Conservation (phyloP, 2,888 invertebrate genomes). For the Hyles lineata region DNA sequence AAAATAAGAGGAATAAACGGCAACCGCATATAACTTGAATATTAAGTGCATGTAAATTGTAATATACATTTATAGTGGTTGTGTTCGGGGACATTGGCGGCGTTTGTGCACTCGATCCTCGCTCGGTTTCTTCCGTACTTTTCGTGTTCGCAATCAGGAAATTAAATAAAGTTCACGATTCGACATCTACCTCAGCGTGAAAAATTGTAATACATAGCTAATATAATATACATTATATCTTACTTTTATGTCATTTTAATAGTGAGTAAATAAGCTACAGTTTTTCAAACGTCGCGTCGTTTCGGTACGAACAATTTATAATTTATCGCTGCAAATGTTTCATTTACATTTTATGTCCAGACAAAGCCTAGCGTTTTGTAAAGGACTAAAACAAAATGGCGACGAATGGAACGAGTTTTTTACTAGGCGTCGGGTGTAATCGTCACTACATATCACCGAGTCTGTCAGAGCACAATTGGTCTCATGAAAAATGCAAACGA, state of each 20-base stretch:
- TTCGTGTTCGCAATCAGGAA: constrained; percentile 69
- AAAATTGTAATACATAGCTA: constrained; percentile 2
- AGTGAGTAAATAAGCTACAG: not conserved
- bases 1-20: not conserved
- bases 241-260: not conserved
- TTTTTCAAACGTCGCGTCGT: no score
- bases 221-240: not conserved
- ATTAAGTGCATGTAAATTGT: constrained; percentile 17
- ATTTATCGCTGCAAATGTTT: not conserved
- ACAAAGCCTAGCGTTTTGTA: constrained; percentile 1
- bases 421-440: constrained; percentile 5
- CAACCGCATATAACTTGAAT: constrained; percentile 8
- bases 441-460: constrained; percentile 36
- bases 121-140: constrained; percentile 56
- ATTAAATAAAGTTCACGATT: constrained; percentile 66
- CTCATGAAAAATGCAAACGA: constrained; percentile 74
- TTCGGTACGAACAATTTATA: no score
- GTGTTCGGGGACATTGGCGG: not conserved
- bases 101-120: constrained; percentile 42
- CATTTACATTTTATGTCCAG: not conserved
- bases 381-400: constrained; percentile 20
- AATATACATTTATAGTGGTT: constrained; percentile 4
- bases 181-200: constrained; percentile 45
- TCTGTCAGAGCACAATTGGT: constrained; percentile 61
- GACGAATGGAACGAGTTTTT: constrained; percentile 15